phyloP scores from a whole-genome alignment of 2,888 invertebrate species.

The Bellardia pandia region DNA sequence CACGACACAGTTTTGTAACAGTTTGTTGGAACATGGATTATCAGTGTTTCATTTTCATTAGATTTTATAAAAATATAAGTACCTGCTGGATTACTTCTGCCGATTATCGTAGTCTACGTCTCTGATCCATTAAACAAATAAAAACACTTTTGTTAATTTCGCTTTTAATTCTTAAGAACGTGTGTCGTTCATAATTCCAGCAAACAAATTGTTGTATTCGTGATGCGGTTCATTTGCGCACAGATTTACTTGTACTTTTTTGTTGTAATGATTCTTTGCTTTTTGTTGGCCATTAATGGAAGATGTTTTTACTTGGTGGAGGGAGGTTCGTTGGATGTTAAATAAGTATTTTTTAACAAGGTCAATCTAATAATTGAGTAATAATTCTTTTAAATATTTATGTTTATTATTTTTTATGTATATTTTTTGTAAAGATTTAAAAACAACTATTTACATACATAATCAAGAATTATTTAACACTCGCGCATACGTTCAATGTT shows the following conservation, averaged over 20 bases:
- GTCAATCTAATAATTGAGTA: conserved; percentile 64
- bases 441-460: conserved; percentile 12
- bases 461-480: conserved; percentile 3
- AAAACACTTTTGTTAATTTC: conserved; percentile 59
- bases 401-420: conserved; percentile 33
- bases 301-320: conserved; percentile 22
- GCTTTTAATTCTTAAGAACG: conserved; percentile 40
- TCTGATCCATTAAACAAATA: not conserved
- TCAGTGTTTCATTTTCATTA: no score
- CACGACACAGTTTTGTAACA: no score
- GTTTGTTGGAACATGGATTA: no score
- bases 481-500: conserved; percentile 19
- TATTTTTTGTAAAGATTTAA: conserved; percentile 8
- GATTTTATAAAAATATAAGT: no score
- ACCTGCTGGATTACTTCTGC: not conserved
- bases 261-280: conserved; percentile 27
- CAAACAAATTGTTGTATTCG: conserved; percentile 8
- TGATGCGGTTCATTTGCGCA: conserved; percentile 54
- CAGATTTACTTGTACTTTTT: conserved; percentile 15
- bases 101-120: not conserved
- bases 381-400: conserved; percentile 57
- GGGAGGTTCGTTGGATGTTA: conserved; percentile 12
- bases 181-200: conserved; percentile 7
- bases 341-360: conserved; percentile 48
- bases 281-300: conserved; percentile 38